A percentile compares a stretch with the other conserved stretches of the same genome.
These are phyloP conservation scores for Molorchus minor DNA, from an alignment of 2,888 invertebrate species.

Conservation along the genomic window DNA sequence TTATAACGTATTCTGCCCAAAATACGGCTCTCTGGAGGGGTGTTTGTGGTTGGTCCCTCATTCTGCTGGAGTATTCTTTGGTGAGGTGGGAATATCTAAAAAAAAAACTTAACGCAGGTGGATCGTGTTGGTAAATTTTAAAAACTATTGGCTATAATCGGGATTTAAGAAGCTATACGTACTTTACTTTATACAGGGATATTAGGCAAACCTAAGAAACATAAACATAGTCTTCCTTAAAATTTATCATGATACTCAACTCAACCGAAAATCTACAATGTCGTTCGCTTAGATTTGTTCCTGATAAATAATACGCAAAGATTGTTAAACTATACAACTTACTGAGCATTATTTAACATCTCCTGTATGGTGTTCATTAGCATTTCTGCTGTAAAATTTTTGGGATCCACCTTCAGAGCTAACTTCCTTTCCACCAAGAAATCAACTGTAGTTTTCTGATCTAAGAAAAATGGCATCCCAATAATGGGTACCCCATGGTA, in stretches of 20 bases:
- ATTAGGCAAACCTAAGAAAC: too few relatives aligned
- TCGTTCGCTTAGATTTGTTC: too few relatives aligned
- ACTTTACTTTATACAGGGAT: too few relatives aligned
- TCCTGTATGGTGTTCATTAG: constrained; percentile 35
- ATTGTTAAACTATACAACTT: too few relatives aligned
- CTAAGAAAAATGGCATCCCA: constrained; percentile 40
- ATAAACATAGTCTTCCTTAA: too few relatives aligned
- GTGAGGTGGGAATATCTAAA: constrained; percentile 30
- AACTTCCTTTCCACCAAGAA: constrained; percentile 46
- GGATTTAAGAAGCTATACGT: too few relatives aligned
- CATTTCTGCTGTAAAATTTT: constrained; percentile 39
- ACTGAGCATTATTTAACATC: constrained; percentile 42
- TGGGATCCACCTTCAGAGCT: constrained; percentile 41
- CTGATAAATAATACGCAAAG: too few relatives aligned
- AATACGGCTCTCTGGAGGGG: constrained; percentile 39
- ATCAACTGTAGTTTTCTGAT: constrained; percentile 46
- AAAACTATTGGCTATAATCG: too few relatives aligned
- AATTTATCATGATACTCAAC: too few relatives aligned
- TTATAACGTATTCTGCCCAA: constrained; percentile 42
- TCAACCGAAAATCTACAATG: too few relatives aligned
- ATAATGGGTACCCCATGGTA: constrained; percentile 40
- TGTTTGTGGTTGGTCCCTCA: constrained; percentile 35
- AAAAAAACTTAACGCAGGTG: too few relatives aligned
- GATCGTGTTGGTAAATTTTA: too few relatives aligned
- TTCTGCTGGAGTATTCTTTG: constrained; percentile 27